Evolutionary conservation across 2,888 invertebrate genomes (phyloP), one percentile per base, ranked within the genome.

Genomic region (Plagodis dolabraria): DNA sequence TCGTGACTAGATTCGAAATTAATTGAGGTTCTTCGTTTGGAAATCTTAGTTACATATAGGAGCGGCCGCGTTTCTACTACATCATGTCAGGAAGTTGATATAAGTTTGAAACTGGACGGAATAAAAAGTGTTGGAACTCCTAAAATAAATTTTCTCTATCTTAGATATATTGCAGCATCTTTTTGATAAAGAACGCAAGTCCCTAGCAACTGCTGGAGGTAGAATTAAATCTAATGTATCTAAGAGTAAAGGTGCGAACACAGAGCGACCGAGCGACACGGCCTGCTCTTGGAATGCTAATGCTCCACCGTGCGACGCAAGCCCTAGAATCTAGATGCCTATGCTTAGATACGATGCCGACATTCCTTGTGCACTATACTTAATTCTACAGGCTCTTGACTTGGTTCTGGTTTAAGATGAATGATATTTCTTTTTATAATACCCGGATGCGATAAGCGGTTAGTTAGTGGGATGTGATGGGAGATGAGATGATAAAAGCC

Each of bases 271-370:
- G 72, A 64, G 71, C 75, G 68, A 63, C 70, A 66, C 57, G 65
- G 64, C 65, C 57, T 76, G 77, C 71, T 75, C 70, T 62, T 64
- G 74, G 85, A 85, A 85, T 85, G 76, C 79, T 85, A 85, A 77
- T 72, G 79, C 75, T 78, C 69, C 72, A 63, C 64, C 68, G 69
- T 70, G 70, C 70, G 68, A 75, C 36, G 42, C 42, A 12, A 43
- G 71, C 70, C 70, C 71, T 74, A 72, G 70, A 75, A 76, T 79
- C 74, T 74, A 77, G 79, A 79, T 79, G 71, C 54, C 69, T 69
- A 76, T 76, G 74, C 58, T 71, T 69, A 69, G 75, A 74, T 74
- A 76, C 68, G 71, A 76, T 67, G 72, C 67, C 61, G 67, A 71
- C 78, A 73, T 75, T 73, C 70, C 68, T 67, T 64, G 55, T 55